These are phyloP conservation scores for Pristis pectinata DNA, from an alignment of 2,797 vertebrate genomes.

Conservation along the genomic window DNA sequence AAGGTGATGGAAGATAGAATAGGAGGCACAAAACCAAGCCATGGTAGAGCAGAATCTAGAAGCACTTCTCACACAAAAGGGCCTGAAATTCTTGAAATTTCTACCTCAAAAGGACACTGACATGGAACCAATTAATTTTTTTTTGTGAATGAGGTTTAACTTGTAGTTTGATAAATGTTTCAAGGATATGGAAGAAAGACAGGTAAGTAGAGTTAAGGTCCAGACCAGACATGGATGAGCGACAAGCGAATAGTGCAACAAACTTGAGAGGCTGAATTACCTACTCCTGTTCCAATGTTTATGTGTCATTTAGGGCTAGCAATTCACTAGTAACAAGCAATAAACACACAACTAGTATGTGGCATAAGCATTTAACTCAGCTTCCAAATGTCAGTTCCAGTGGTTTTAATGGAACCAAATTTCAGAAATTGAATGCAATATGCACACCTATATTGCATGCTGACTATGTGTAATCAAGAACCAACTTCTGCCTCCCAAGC, in stretches of 20 bases:
- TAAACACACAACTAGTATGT: too few species aligned
- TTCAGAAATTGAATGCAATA: too few species aligned
- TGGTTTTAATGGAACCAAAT: too few species aligned
- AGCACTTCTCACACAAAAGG: not conserved
- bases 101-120: too few species aligned
- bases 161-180: not conserved
- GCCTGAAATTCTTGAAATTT: not conserved
- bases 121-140: too few species aligned
- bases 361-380: too few species aligned
- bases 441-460: too few species aligned
- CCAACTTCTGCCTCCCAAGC: not conserved
- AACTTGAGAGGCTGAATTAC: not conserved
- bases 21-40: not conserved
- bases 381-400: too few species aligned
- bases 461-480: too few species aligned
- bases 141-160: too few species aligned
- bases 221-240: not conserved
- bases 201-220: not conserved
- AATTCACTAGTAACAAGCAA: too few species aligned
- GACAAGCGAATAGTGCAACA: not conserved
- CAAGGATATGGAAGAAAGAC: not conserved
- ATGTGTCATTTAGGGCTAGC: not conserved
- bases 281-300: not conserved
- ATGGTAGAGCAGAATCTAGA: not conserved
- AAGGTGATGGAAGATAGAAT: not conserved